Conservation (phyloP, 2,113 vertebrate species). For the Cephalopterus ornatus region DNA sequence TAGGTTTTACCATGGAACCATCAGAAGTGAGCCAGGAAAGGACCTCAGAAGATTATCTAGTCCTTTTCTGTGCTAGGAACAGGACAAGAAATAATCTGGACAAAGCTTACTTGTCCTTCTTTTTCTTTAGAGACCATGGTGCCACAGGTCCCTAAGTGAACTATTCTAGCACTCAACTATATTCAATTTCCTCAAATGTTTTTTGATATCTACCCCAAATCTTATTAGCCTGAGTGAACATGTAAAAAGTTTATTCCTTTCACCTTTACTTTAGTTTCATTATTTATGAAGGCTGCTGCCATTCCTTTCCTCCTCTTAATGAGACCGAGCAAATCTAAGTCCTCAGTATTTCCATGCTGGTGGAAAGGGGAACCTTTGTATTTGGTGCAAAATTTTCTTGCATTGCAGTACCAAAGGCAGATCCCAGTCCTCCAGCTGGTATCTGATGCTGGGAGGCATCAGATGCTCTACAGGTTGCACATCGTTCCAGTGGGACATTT, state of each 20-base stretch:
- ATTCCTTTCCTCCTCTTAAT: neutral
- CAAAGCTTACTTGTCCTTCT: neutral
- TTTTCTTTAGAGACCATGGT: neutral
- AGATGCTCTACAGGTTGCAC: neutral
- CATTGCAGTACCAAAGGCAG: neutral
- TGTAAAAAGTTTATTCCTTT: neutral
- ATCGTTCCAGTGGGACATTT: neutral
- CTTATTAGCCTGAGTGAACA: neutral
- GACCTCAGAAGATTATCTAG: neutral
- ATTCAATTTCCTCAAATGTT: neutral
- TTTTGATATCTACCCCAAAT: neutral
- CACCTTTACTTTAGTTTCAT: neutral
- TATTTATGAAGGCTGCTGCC: neutral
- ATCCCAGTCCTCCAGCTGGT: neutral
- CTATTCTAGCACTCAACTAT: neutral
- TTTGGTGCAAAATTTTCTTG: neutral
- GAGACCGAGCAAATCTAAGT: neutral
- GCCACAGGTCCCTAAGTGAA: neutral
- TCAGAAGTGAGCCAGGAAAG: neutral
- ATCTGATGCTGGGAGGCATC: neutral
- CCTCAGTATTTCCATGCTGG: neutral
- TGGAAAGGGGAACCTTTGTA: neutral
- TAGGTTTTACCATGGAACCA: neutral
- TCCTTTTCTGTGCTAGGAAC: neutral
- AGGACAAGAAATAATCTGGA: neutral